Base-by-base conservation (phyloP, 2,888 invertebrate genomes). In the Folsomia manolachei region DNA sequence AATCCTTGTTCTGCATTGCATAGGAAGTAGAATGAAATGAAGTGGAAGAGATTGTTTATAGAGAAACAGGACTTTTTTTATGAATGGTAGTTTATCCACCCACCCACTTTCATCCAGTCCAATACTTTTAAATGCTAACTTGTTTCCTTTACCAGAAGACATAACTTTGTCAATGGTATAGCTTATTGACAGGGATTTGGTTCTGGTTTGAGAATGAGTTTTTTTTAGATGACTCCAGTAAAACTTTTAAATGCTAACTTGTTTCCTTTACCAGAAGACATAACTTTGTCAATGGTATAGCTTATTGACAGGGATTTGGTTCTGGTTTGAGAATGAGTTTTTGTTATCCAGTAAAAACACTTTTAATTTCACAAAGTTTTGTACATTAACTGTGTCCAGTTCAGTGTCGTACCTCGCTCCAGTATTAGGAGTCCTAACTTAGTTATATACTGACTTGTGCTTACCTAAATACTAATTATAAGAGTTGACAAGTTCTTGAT, bases 31-130 rank as follows among this genome's bases (percentile, higher is more conserved):
- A 14, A 19, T 18, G 7, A 56, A 56, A n/a, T 56, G 19, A 56
- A 14, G 56, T 14, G 19, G 18, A 14, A 52, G 65, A 66, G 65
- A 66, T 66, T 66, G 65, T 66, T 66, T 66, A 66, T 66, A 66
- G 25, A 27, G 52, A 66, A 66, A 66, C 21, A 21, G 51, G 2
- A 27, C 19, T 26, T 67, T 26, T 67, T 67, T 67, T 56, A 23
- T 53, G 56, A 67, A 67, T 53, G 67, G 52, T 21, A 23, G 53
- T 62, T 62, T 23, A 67, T 67, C 51, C 67, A 67, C 51, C 67
- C 67, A 56, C 67, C 67, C 67, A 67, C 67, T 56, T 56, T n/a
- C n/a, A n/a, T n/a, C n/a, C n/a, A n/a, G n/a, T n/a, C n/a, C n/a
- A n/a, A n/a, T n/a, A n/a, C n/a, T n/a, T n/a, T n/a, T n/a, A n/a